Evolutionary conservation across 2,888 invertebrate genomes (phyloP).

Genomic region (Lacanobia oleracea): DNA sequence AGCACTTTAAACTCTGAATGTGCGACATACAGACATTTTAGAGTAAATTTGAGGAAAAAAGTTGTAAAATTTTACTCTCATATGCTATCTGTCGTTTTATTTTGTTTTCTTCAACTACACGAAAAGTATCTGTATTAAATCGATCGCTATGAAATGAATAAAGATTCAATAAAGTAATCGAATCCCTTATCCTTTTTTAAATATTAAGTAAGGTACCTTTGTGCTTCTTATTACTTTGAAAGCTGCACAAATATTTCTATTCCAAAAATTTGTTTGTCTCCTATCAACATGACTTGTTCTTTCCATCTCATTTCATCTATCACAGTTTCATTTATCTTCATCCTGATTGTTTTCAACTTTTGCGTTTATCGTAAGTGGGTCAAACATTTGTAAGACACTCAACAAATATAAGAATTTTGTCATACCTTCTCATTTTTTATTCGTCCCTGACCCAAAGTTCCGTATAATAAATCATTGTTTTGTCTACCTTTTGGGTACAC

Average conservation of each 20-base stretch:
- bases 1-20: slow-evolving; percentile 47
- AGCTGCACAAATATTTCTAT: not conserved
- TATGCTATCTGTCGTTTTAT: too few relatives aligned
- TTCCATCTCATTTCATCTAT: slow-evolving; percentile 3
- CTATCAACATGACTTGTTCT: not conserved
- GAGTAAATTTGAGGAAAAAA: not conserved
- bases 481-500: slow-evolving; percentile 37
- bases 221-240: not conserved
- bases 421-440: slow-evolving; percentile 33
- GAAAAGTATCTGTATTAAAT: not conserved
- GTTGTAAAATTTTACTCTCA: not conserved
- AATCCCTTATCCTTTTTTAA: too few relatives aligned
- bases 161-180: too few relatives aligned
- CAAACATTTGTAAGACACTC: slow-evolving; percentile 17
- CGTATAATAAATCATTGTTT: slow-evolving; percentile 53
- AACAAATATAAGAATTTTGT: slow-evolving; percentile 15
- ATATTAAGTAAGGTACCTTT: too few relatives aligned
- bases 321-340: not conserved
- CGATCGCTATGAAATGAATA: not conserved
- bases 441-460: slow-evolving; percentile 44
- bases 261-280: not conserved
- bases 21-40: slow-evolving; percentile 6
- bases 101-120: not conserved
- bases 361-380: slow-evolving; percentile 24
- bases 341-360: slow-evolving; percentile 20